Base-by-base conservation (phyloP, 2,888 invertebrate species). In the Gryllus longicercus region DNA sequence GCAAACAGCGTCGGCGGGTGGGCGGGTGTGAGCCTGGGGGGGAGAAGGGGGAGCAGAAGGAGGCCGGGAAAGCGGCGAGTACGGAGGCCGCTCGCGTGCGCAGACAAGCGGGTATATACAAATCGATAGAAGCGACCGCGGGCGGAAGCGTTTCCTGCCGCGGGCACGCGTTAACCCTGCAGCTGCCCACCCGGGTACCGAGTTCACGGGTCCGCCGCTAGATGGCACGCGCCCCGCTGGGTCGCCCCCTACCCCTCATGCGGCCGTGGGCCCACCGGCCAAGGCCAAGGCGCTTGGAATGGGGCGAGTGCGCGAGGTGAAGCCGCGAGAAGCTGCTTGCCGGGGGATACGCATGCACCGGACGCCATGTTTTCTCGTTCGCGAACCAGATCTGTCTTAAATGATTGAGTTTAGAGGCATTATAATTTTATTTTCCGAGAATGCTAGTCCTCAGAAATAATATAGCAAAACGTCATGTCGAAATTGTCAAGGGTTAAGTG, bases 81-180 rank as follows among this genome's bases (percentile, higher is more conserved):
- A 63, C 63, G 63, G 63, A n/a, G n/a, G 63, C 63, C n/a, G 63
- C 63, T 63, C n/a, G 63, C 63, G 63, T 63, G 63, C 63, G 63
- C 63, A 63, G 63, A 63, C 63, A 63, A 63, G 63, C 63, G 63
- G 63, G 63, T 63, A 63, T 63, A 63, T 63, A 63, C 63, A 63
- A 63, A 63, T 63, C 63, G 63, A 63, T 63, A 63, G 63, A 63
- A 63, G 63, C 14, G 63, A 63, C 63, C n/a, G 63, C 63, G 63
- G 63, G 16, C 63, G 63, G 63, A 63, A 63, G n/a, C 63, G 63
- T 63, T 63, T 63, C 63, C 63, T 63, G 63, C 63, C 63, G 63
- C n/a, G 63, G 63, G 63, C 63, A 63, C 63, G 63, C 63, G 63
- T 63, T 63, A 18, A 63, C 63, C 38, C 38, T 38, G 38, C 38